phyloP scores from a whole-genome alignment of 1,140 invertebrate genomes.

The Paraescarpia echinospica region DNA sequence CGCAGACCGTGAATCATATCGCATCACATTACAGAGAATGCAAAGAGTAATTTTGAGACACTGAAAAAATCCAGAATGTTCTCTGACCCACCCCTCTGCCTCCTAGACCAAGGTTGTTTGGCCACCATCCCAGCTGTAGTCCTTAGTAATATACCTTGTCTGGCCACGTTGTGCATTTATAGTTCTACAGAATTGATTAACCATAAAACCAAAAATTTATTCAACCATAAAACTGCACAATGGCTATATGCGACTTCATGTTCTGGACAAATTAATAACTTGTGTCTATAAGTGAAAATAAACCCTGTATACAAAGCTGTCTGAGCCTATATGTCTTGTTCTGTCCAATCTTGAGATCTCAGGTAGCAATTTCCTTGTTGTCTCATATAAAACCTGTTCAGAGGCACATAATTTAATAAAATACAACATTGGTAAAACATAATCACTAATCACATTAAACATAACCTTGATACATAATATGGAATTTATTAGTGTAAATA shows the following conservation, averaged over 20 bases:
- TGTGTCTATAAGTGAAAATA: background rate
- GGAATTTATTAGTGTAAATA: too few relatives aligned
- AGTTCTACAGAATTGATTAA: background rate
- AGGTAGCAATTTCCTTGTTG: too few relatives aligned
- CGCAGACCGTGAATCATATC: background rate
- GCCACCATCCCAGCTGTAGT: background rate
- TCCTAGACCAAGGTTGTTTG: background rate
- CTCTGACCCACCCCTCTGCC: too few relatives aligned
- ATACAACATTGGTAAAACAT: too few relatives aligned
- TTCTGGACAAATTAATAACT: background rate
- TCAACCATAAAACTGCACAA: background rate
- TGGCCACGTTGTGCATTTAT: background rate
- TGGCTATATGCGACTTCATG: background rate
- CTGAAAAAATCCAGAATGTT: background rate
- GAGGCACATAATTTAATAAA: too few relatives aligned
- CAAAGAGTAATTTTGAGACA: background rate
- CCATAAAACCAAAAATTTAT: background rate
- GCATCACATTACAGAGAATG: background rate
- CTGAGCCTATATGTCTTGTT: too few relatives aligned
- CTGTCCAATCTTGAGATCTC: too few relatives aligned
- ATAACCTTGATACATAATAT: too few relatives aligned
- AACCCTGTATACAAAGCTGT: background rate
- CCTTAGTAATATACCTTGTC: background rate
- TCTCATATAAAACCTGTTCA: too few relatives aligned
- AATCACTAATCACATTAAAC: too few relatives aligned